phyloP scores from a whole-genome alignment of 2,888 invertebrate genomes.

The Cephus pulcher region DNA sequence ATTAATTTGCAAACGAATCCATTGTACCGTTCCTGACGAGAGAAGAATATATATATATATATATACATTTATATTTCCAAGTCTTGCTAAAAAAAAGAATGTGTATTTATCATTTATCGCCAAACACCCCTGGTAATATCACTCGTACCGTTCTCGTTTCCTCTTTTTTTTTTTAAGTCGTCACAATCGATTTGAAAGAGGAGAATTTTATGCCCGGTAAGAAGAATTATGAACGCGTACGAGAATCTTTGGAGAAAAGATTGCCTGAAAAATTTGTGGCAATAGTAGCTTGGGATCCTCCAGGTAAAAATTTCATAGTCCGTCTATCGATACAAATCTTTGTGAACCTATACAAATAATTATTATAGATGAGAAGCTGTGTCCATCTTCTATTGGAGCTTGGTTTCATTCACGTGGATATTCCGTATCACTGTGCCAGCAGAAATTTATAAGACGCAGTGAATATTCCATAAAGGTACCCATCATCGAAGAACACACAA shows the following conservation, averaged over 20 bases:
- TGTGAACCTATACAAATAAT: background rate
- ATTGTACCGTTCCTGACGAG: conserved; percentile 16
- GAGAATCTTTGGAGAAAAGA: conserved; percentile 59
- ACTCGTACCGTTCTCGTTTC: background rate
- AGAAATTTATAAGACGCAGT: conserved; percentile 57
- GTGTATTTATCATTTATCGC: conserved; percentile 2
- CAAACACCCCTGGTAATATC: background rate
- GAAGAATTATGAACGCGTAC: conserved; percentile 66
- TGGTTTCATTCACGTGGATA: conserved; percentile 69
- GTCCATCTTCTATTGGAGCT: conserved; percentile 73
- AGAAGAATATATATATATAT: conserved; percentile 23
- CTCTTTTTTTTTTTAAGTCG: conserved; percentile 58
- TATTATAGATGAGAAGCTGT: conserved; percentile 62
- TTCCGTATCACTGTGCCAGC: conserved; percentile 65
- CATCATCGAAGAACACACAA: conserved; percentile 41
- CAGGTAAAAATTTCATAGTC: conserved; percentile 48
- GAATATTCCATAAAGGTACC: conserved; percentile 66
- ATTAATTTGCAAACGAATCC: conserved; percentile 15
- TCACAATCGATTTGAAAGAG: conserved; percentile 68
- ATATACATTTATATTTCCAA: conserved; percentile 25
- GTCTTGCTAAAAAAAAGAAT: conserved; percentile 12
- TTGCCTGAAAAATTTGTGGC: conserved; percentile 64
- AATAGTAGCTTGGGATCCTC: conserved; percentile 70
- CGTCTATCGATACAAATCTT: background rate
- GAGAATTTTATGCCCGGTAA: conserved; percentile 66